Evolutionary conservation across 2,797 vertebrate genomes (phyloP).

Genomic region (Poeciliopsis turneri): DNA sequence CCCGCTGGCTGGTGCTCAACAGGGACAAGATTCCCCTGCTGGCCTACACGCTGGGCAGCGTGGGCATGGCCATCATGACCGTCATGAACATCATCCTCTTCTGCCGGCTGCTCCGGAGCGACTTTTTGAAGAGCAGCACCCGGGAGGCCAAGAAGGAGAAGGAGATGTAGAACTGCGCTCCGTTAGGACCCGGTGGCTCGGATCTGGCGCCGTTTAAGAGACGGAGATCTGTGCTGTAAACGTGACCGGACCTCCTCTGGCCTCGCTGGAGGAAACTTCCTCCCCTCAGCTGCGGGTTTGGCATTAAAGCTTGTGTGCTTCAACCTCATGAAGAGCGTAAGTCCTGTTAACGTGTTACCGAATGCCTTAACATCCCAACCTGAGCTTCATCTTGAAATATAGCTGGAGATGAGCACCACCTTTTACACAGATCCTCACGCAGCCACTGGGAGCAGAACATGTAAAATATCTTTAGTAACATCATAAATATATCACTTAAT

Average conservation of each 20-base stretch:
- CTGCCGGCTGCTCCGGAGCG: slow-evolving; percentile 84
- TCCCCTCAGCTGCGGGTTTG: slow-evolving; percentile 15
- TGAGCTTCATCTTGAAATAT: slow-evolving; percentile 39
- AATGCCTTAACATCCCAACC: slow-evolving; percentile 37
- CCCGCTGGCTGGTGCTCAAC: slow-evolving; percentile 89
- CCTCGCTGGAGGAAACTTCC: slow-evolving; percentile 25
- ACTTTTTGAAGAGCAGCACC: slow-evolving; percentile 82
- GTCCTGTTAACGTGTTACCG: slow-evolving; percentile 38
- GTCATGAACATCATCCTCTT: slow-evolving; percentile 89
- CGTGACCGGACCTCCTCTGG: slow-evolving; percentile 11
- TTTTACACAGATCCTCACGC: slow-evolving; percentile 1
- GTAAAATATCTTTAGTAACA: slow-evolving; percentile 13
- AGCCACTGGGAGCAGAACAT: slow-evolving; percentile 10
- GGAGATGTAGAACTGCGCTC: slow-evolving; percentile 62
- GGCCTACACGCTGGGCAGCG: slow-evolving; percentile 84
- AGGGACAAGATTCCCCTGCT: slow-evolving; percentile 83
- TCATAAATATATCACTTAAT: slow-evolving; percentile 10
- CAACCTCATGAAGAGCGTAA: slow-evolving; percentile 11
- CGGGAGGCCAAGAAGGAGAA: slow-evolving; percentile 73
- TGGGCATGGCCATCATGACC: slow-evolving; percentile 89
- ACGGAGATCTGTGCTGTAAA: not conserved
- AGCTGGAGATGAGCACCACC: slow-evolving; percentile 19
- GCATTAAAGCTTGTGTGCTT: not conserved
- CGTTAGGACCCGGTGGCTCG: slow-evolving; percentile 23
- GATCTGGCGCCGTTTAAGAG: slow-evolving; percentile 17